Evolutionary conservation across 2,113 vertebrate species (phyloP).

Genomic region (Suricata suricatta): DNA sequence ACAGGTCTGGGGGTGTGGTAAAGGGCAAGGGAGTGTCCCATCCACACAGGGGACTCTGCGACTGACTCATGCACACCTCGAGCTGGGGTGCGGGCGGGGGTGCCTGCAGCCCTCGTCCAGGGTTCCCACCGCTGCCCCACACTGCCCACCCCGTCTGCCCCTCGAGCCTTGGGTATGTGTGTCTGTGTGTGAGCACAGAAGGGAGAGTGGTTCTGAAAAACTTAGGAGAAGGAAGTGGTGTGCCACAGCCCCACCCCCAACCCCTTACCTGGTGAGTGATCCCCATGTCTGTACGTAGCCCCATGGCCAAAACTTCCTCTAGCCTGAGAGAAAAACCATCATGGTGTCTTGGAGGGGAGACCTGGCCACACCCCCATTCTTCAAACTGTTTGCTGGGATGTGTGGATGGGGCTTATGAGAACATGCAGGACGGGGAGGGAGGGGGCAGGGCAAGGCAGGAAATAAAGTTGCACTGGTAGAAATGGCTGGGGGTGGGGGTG

Average conservation of each 20-base stretch:
- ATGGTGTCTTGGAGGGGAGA: neutral
- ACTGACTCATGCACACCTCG: neutral
- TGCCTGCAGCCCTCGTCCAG: neutral
- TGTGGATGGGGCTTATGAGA: neutral
- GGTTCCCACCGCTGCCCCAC: neutral
- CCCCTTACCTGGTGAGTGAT: constrained; percentile 89
- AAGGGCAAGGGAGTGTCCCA: neutral
- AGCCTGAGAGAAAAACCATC: constrained; percentile 82
- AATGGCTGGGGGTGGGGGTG: neutral
- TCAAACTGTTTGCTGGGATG: neutral
- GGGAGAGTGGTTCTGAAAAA: neutral
- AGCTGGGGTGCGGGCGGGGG: neutral
- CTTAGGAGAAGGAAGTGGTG: neutral
- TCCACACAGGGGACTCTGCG: neutral
- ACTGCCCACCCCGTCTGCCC: neutral
- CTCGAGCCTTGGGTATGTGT: neutral
- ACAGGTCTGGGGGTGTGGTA: rapidly evolving
- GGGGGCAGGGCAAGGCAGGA: neutral
- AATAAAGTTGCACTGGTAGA: neutral
- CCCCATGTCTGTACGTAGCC: constrained; percentile 91
- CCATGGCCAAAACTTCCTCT: constrained; percentile 93
- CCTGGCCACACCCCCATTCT: neutral
- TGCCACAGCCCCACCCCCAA: neutral
- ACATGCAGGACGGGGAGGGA: neutral
- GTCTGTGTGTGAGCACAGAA: neutral